Conservation (phyloP, 2,113 vertebrate species). For the Lamprologus sp. region DNA sequence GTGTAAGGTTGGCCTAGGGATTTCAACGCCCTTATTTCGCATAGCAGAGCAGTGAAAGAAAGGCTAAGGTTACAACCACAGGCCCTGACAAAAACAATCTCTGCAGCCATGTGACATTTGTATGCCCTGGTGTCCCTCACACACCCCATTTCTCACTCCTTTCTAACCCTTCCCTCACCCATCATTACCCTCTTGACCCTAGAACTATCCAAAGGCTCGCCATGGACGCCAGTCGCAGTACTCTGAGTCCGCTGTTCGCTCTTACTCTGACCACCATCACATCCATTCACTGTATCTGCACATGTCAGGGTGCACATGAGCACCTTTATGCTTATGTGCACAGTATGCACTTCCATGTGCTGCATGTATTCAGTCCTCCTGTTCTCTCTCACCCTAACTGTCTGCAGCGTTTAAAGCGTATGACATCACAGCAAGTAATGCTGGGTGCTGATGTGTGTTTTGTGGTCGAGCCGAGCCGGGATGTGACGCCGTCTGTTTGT, state of each 20-base stretch:
- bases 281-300: background rate
- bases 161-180: constrained; percentile 13
- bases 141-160: background rate
- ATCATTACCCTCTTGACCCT: constrained; percentile 41
- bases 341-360: background rate
- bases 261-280: background rate
- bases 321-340: background rate
- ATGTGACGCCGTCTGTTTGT: constrained; percentile 35
- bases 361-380: background rate
- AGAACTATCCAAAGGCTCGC: background rate
- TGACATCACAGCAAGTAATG: constrained; percentile 46
- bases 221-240: constrained; percentile 2
- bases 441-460: constrained; percentile 28
- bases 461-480: constrained; percentile 18
- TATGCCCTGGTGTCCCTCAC: constrained; percentile 31
- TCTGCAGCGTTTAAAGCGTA: constrained; percentile 35
- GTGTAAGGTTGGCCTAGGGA: constrained; percentile 12
- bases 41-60: constrained; percentile 45
- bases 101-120: constrained; percentile 45
- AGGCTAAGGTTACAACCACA: constrained; percentile 58
- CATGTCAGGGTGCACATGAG: background rate
- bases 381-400: constrained; percentile 32
- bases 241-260: background rate
- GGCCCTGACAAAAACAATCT: constrained; percentile 39
- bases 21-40: constrained; percentile 36